These are phyloP conservation scores for Anodontia alba DNA, from an alignment of 2,888 invertebrate species.

Conservation along the genomic window DNA sequence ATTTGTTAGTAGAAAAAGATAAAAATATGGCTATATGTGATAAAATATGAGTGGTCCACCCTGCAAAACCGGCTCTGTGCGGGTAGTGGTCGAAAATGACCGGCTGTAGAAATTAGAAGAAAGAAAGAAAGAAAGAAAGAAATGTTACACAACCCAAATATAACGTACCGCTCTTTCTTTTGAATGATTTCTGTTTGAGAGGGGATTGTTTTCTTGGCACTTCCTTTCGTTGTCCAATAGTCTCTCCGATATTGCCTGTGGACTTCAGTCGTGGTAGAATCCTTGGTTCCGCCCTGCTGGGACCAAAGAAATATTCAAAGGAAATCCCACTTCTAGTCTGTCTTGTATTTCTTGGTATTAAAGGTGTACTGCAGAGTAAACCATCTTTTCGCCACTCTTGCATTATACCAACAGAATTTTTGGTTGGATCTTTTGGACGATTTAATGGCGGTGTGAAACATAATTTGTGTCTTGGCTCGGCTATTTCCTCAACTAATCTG, in stretches of 20 bases:
- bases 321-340: background rate
- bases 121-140: no score
- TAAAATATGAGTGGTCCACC: no score
- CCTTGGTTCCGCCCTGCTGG: background rate
- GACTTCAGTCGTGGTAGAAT: background rate
- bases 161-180: background rate
- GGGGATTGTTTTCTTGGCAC: background rate
- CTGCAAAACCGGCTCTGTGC: no score
- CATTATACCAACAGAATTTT: background rate
- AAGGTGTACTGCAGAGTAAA: background rate
- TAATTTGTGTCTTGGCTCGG: background rate
- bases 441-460: background rate
- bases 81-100: no score
- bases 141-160: no score
- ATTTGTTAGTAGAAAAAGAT: no score
- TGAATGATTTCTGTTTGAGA: background rate
- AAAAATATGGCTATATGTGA: no score
- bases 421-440: background rate
- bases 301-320: background rate
- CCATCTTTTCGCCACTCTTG: background rate
- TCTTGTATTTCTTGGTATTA: background rate
- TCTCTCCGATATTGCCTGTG: background rate
- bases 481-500: background rate
- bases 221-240: background rate
- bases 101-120: no score